A percentile compares a stretch with the other conserved stretches of the same genome.
Evolutionary conservation across 2,797 vertebrate species (phyloP).

Genomic region (Spea hammondii): DNA sequence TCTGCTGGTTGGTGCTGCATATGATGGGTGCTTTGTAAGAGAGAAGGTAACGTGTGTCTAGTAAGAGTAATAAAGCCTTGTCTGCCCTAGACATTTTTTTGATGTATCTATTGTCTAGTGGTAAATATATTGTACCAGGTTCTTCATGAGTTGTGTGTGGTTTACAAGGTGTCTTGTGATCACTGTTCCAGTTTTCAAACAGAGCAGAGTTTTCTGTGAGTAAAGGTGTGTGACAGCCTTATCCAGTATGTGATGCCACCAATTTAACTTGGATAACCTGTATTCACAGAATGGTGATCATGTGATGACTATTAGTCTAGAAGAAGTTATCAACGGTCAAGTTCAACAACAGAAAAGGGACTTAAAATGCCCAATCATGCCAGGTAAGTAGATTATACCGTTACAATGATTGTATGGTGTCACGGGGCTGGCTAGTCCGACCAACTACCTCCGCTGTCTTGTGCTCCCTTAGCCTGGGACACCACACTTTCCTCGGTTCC

Average conservation of each 20-base stretch:
- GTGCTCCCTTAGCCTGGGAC: too few species aligned
- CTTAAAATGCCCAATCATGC: conserved; percentile 54
- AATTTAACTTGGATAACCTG: background rate
- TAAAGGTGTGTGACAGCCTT: too few species aligned
- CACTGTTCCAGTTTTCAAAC: too few species aligned
- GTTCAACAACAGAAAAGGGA: conserved; percentile 17
- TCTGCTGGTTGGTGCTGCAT: conserved; percentile 39
- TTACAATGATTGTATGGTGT: too few species aligned
- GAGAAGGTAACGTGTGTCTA: conserved; percentile 49
- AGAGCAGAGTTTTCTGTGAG: too few species aligned
- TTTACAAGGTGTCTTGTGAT: too few species aligned
- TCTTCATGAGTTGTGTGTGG: too few species aligned
- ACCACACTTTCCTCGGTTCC: too few species aligned
- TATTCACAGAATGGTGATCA: conserved; percentile 53
- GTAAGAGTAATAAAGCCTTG: background rate
- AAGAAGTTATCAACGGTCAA: conserved; percentile 17
- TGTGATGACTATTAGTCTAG: conserved; percentile 49
- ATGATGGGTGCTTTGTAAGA: conserved; percentile 58
- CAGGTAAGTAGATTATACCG: conserved; percentile 48
- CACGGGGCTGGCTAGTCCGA: too few species aligned
- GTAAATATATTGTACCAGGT: too few species aligned
- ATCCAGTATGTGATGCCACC: too few species aligned
- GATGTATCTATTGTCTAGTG: background rate
- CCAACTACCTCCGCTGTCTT: too few species aligned
- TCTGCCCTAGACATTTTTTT: background rate